Evolutionary conservation across 2,113 vertebrate species (phyloP).

Genomic region (Anthoscopus minutus): DNA sequence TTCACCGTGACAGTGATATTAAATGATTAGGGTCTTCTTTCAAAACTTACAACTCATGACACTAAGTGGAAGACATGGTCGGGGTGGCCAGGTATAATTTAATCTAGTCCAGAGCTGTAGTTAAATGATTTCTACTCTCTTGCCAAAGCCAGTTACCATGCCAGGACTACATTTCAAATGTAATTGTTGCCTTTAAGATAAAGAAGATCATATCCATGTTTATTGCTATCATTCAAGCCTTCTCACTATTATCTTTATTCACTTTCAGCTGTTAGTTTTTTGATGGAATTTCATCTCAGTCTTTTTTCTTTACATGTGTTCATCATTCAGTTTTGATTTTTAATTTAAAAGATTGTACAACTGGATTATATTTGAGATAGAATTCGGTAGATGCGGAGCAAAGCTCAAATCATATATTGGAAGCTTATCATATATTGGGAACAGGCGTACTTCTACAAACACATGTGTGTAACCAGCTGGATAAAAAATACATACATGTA

Average conservation of each 20-base stretch:
- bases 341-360: neutral
- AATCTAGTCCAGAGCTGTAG: neutral
- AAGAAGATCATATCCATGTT: neutral
- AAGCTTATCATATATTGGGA: neutral
- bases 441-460: neutral
- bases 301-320: neutral
- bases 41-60: neutral
- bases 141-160: neutral
- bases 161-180: neutral
- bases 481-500: rapidly evolving
- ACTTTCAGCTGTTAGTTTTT: neutral
- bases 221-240: neutral
- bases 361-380: neutral
- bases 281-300: neutral
- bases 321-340: neutral
- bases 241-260: neutral
- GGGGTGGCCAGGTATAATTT: neutral
- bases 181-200: neutral
- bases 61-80: neutral
- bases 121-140: neutral
- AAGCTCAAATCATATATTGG: neutral
- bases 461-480: neutral
- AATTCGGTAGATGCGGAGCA: neutral
- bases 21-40: neutral
- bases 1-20: neutral